These are phyloP conservation scores for Dicrurus megarhynchus DNA, from an alignment of 2,113 vertebrate genomes.

Conservation along the genomic window DNA sequence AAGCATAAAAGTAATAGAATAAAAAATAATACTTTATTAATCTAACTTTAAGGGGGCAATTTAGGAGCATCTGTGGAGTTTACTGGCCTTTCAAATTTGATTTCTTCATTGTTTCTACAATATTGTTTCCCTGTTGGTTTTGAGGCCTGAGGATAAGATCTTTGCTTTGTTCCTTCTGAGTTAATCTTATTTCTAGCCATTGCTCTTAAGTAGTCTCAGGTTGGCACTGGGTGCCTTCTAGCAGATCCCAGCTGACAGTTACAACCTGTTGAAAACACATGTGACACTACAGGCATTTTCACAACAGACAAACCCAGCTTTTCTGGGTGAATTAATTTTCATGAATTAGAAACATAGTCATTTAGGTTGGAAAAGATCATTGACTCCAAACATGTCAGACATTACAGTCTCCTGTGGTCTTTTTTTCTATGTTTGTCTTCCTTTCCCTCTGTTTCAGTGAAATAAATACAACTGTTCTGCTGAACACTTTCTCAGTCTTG, in stretches of 20 bases:
- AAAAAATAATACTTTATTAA: neutral
- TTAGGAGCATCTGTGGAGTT: neutral
- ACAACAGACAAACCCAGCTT: neutral
- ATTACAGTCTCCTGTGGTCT: neutral
- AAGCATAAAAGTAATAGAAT: neutral
- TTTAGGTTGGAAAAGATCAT: neutral
- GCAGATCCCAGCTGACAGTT: neutral
- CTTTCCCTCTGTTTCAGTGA: neutral
- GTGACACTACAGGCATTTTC: neutral
- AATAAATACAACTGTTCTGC: neutral
- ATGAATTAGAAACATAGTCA: neutral
- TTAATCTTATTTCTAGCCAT: neutral
- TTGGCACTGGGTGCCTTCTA: neutral
- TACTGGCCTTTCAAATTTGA: neutral
- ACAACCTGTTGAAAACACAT: neutral
- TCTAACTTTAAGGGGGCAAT: neutral
- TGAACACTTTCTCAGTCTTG: neutral
- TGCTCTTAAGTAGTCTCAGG: neutral
- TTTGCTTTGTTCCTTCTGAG: neutral
- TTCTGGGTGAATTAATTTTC: neutral
- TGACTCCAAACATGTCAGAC: accelerated
- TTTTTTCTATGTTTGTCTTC: neutral
- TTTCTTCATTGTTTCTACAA: neutral
- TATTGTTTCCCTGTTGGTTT: neutral
- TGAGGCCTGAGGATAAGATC: neutral